phyloP scores from a whole-genome alignment of 2,888 invertebrate species.

The Dilophus febrilis region DNA sequence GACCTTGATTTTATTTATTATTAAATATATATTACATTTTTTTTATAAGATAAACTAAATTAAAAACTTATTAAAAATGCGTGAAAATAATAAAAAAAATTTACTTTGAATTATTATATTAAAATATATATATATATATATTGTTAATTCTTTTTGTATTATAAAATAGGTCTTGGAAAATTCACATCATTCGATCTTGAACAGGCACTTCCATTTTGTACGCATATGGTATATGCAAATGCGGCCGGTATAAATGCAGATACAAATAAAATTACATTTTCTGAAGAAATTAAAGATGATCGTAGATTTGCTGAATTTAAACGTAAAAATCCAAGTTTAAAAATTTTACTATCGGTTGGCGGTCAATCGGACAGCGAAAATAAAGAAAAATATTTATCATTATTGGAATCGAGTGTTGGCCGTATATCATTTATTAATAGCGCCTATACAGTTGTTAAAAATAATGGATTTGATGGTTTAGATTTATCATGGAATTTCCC shows the following conservation, averaged over 20 bases:
- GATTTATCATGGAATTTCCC: slow-evolving; percentile 81
- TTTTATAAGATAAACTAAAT: no score
- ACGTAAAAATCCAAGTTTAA: slow-evolving; percentile 48
- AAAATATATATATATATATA: no score
- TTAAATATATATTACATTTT: no score
- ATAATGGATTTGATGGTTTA: slow-evolving; percentile 72
- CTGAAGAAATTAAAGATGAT: slow-evolving; percentile 51
- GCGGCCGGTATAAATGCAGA: slow-evolving; percentile 50
- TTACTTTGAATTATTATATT: no score
- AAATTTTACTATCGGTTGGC: slow-evolving; percentile 58
- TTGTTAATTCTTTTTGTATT: no score
- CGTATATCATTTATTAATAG: slow-evolving; percentile 64
- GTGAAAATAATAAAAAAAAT: no score
- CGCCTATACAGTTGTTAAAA: slow-evolving; percentile 48
- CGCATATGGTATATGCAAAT: slow-evolving; percentile 61
- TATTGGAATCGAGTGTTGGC: slow-evolving; percentile 57
- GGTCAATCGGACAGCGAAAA: slow-evolving; percentile 54
- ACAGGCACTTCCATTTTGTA: slow-evolving; percentile 58
- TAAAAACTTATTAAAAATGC: no score
- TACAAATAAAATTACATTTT: slow-evolving; percentile 47
- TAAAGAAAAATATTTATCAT: slow-evolving; percentile 50
- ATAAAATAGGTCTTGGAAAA: slow-evolving; percentile 67
- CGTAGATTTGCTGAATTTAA: slow-evolving; percentile 52
- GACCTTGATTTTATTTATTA: no score
- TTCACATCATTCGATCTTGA: slow-evolving; percentile 54